Percentiles rank a stretch among this genome's conserved stretches.
Conservation (phyloP, 2,797 vertebrate species). For the Lophura swinhoii region DNA sequence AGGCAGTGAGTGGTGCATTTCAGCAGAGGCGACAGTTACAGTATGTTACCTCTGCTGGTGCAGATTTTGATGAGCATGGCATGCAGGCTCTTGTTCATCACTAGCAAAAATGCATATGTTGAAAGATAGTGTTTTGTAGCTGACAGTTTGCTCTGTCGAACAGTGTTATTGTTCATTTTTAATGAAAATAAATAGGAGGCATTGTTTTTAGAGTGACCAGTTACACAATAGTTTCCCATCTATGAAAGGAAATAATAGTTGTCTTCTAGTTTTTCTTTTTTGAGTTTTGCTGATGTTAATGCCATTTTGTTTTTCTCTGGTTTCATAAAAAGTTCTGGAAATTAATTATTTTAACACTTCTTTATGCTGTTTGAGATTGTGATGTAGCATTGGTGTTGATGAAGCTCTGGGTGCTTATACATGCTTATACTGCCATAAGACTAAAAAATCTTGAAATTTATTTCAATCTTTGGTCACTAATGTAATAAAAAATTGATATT, state of each 20-base stretch:
- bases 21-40: no score
- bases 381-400: not conserved
- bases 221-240: not conserved
- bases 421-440: not conserved
- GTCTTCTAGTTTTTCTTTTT: not conserved
- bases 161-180: no score
- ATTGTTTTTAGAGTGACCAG: no score
- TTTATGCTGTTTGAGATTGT: not conserved
- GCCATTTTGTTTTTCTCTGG: not conserved
- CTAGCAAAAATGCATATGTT: no score
- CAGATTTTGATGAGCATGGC: no score
- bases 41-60: no score
- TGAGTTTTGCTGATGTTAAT: not conserved
- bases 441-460: not conserved
- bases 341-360: not conserved
- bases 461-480: not conserved
- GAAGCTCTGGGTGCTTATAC: not conserved
- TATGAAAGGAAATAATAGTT: not conserved
- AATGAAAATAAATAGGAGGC: no score
- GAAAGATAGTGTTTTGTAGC: no score
- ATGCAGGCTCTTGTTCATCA: no score
- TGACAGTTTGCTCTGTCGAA: no score
- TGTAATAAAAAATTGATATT: not conserved
- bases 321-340: not conserved
- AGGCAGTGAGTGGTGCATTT: no score